phyloP scores from a whole-genome alignment of 2,888 invertebrate genomes.

The Andrena bucephala region DNA sequence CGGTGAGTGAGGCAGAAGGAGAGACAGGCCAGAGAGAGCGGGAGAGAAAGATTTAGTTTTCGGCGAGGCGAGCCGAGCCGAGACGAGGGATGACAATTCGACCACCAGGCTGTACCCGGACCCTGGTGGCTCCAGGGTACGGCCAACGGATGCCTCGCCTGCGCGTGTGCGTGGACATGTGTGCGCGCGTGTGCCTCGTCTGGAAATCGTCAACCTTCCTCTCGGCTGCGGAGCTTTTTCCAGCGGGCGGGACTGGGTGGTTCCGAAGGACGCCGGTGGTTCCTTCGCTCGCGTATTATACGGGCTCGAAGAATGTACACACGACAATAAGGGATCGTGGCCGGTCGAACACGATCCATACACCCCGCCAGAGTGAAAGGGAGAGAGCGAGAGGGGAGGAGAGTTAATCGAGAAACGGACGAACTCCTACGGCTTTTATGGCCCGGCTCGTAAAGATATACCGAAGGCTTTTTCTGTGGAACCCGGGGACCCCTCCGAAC shows the following conservation, averaged over 20 bases:
- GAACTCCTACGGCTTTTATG: constrained; percentile 77
- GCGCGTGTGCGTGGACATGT: too few species aligned
- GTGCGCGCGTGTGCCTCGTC: constrained; percentile 6
- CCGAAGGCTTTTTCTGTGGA: constrained; percentile 72
- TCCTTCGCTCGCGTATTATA: constrained; percentile 58
- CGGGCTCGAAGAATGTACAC: constrained; percentile 65
- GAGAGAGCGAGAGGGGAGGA: constrained; percentile 18
- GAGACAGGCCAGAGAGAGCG: background rate
- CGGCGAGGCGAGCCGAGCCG: background rate
- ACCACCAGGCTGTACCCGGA: constrained; percentile 6
- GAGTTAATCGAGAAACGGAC: constrained; percentile 70
- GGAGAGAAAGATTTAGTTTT: constrained; percentile 30
- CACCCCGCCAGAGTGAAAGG: constrained; percentile 20
- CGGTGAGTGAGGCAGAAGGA: background rate
- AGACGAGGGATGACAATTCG: constrained; percentile 17
- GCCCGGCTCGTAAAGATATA: constrained; percentile 73
- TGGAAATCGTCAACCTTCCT: constrained; percentile 24
- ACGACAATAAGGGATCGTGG: constrained; percentile 74
- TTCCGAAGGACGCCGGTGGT: constrained; percentile 56
- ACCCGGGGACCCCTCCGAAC: constrained; percentile 65
- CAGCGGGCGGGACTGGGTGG: constrained; percentile 41
- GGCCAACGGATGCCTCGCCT: background rate
- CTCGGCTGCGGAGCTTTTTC: constrained; percentile 25
- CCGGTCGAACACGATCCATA: constrained; percentile 70
- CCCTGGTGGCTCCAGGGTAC: background rate